phyloP scores from a whole-genome alignment of 1,140 invertebrate genomes.

The Olivierus martensii region DNA sequence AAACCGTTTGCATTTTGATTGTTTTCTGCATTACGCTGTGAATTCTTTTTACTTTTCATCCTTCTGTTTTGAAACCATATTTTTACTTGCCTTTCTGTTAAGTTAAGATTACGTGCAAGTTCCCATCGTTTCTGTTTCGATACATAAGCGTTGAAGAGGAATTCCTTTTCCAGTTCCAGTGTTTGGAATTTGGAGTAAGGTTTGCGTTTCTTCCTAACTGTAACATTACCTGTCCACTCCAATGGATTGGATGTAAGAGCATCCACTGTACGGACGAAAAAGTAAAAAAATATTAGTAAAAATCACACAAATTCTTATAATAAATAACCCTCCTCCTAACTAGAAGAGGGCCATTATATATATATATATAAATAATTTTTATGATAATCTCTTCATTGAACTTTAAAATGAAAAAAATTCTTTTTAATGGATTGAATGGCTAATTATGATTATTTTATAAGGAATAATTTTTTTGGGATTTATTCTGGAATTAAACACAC shows the following conservation, averaged over 20 bases:
- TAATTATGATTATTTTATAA: too few relatives aligned
- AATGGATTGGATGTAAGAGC: slow-evolving; percentile 48
- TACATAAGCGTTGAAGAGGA: slow-evolving; percentile 89
- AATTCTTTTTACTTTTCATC: slow-evolving; percentile 99
- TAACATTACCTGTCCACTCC: slow-evolving; percentile 73
- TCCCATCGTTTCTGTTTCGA: slow-evolving; percentile 97
- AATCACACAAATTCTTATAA: too few relatives aligned
- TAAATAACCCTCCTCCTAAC: too few relatives aligned
- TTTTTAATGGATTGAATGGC: too few relatives aligned
- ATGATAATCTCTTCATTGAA: too few relatives aligned
- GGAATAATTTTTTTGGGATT: too few relatives aligned
- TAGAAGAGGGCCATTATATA: too few relatives aligned
- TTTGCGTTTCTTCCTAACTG: slow-evolving; percentile 90
- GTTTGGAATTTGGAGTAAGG: slow-evolving; percentile 95
- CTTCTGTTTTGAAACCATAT: slow-evolving; percentile 94
- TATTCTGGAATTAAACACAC: too few relatives aligned
- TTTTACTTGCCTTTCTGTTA: slow-evolving; percentile 89
- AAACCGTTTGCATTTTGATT: slow-evolving; percentile 54
- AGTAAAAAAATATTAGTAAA: too few relatives aligned
- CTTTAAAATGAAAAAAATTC: too few relatives aligned
- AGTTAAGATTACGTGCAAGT: slow-evolving; percentile 75
- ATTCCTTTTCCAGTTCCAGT: slow-evolving; percentile 92
- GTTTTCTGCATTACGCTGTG: slow-evolving; percentile 57
- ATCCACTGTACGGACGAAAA: too few relatives aligned
- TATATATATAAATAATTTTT: too few relatives aligned